phyloP scores from a whole-genome alignment of 2,797 vertebrate genomes.

The Thunnus albacares region DNA sequence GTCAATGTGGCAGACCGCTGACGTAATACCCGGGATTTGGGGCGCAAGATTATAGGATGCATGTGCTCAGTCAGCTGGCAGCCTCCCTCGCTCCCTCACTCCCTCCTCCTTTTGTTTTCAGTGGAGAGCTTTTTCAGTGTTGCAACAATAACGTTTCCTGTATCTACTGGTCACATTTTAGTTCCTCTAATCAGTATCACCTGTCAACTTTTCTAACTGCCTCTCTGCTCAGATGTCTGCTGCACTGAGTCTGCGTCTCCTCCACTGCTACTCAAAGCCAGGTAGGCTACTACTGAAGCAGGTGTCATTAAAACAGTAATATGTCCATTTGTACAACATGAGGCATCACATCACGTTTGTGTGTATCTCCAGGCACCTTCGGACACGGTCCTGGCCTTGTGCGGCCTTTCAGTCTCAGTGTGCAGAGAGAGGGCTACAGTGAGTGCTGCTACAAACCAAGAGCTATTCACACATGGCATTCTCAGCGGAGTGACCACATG shows the following conservation, averaged over 20 bases:
- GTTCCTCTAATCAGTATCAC: background rate
- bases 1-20: slow-evolving; percentile 40
- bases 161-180: background rate
- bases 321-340: background rate
- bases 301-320: background rate
- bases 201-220: background rate
- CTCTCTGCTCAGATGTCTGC: slow-evolving; percentile 71
- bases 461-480: background rate
- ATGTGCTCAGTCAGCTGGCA: slow-evolving; percentile 14
- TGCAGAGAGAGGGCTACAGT: slow-evolving; percentile 81
- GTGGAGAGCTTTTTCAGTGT: background rate
- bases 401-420: slow-evolving; percentile 75
- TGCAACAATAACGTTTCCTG: background rate
- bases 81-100: background rate
- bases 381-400: slow-evolving; percentile 47
- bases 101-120: background rate
- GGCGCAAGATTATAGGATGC: slow-evolving; percentile 54
- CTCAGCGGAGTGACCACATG: background rate
- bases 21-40: slow-evolving; percentile 63
- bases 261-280: slow-evolving; percentile 73
- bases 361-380: slow-evolving; percentile 59
- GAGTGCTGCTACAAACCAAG: slow-evolving; percentile 53
- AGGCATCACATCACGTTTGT: background rate
- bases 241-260: slow-evolving; percentile 64
- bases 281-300: slow-evolving; percentile 54